A percentile compares a stretch with the other conserved stretches of the same genome.
phyloP scores from a whole-genome alignment of 2,888 invertebrate species.

The Hemicrepidius hirtus region DNA sequence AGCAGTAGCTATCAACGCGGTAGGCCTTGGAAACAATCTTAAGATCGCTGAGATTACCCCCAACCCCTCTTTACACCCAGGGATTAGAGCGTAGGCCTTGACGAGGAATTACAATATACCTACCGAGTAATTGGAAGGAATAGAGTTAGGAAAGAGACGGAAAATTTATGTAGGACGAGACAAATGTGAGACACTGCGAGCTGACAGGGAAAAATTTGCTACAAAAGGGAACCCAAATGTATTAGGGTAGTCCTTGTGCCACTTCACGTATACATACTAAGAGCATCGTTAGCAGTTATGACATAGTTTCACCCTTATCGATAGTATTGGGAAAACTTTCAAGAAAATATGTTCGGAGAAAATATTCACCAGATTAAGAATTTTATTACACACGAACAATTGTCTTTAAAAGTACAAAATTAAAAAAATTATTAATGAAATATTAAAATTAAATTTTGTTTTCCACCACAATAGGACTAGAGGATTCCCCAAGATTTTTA shows the following conservation, averaged over 20 bases:
- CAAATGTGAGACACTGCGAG: conserved; percentile 19
- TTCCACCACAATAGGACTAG: too few species aligned
- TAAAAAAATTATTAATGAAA: too few species aligned
- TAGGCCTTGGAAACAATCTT: conserved; percentile 55
- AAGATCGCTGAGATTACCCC: conserved; percentile 55
- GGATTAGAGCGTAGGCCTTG: conserved; percentile 46
- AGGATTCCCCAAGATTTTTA: too few species aligned
- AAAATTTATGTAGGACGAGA: conserved; percentile 31
- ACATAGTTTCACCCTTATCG: too few species aligned
- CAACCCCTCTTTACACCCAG: conserved; percentile 47
- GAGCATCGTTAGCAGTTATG: too few species aligned
- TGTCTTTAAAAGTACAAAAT: too few species aligned
- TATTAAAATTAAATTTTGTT: too few species aligned
- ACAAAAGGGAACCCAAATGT: neutral
- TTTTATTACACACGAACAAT: too few species aligned
- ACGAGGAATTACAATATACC: conserved; percentile 50
- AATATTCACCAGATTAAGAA: too few species aligned
- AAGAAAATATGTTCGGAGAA: too few species aligned
- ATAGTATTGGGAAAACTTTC: too few species aligned
- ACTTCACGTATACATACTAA: too few species aligned
- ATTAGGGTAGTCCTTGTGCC: neutral
- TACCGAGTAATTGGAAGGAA: conserved; percentile 49
- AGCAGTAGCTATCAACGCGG: conserved; percentile 55
- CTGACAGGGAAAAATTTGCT: conserved; percentile 20
- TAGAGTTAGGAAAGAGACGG: conserved; percentile 42